Evolutionary conservation across 1,140 invertebrate species (phyloP).

Genomic region (Heterodera carotae): DNA sequence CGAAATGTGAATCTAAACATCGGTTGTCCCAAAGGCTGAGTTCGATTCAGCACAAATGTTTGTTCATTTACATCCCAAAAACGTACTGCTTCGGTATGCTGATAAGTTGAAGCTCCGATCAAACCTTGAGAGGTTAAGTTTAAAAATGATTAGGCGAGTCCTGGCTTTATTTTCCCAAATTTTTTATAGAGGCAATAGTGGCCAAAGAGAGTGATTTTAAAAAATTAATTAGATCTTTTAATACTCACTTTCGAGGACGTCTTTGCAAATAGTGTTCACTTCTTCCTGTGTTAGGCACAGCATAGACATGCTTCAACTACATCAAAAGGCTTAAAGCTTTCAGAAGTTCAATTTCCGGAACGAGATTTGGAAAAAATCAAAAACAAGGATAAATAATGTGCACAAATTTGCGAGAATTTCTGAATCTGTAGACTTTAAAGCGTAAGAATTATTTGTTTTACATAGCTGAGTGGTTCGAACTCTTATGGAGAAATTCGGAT

Average conservation of each 20-base stretch:
- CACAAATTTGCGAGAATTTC: too few species aligned
- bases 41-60: too few species aligned
- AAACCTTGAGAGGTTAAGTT: neutral
- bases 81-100: neutral
- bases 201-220: too few species aligned
- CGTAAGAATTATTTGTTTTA: too few species aligned
- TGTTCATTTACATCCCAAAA: neutral
- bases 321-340: neutral
- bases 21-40: too few species aligned
- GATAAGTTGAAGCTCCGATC: neutral
- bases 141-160: neutral
- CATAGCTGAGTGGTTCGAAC: too few species aligned
- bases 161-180: neutral
- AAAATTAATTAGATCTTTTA: neutral
- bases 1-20: too few species aligned
- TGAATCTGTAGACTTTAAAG: too few species aligned
- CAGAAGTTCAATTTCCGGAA: neutral
- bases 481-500: too few species aligned
- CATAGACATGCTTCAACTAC: conserved; percentile 1
- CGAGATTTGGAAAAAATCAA: too few species aligned
- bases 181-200: neutral
- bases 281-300: neutral
- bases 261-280: conserved; percentile 3
- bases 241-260: neutral
- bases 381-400: too few species aligned